Conservation (phyloP, 2,113 vertebrate genomes). For the Myodes glareolus region DNA sequence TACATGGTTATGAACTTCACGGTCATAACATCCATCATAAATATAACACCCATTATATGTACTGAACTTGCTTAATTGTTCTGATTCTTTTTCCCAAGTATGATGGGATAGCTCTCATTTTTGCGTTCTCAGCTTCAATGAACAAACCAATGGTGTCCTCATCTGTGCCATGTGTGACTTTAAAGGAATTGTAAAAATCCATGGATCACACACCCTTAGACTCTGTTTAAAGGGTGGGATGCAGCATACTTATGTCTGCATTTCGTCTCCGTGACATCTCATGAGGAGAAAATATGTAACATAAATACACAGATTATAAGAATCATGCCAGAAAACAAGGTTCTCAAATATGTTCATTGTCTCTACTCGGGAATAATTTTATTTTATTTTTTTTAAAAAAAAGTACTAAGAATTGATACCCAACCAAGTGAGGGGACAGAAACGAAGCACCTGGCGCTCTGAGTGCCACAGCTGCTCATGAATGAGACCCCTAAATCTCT, state of each 20-base stretch:
- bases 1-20: background rate
- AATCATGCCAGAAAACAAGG: background rate
- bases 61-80: slow-evolving; percentile 36
- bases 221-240: background rate
- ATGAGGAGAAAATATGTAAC: slow-evolving; percentile 19
- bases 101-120: background rate
- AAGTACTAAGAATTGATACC: background rate
- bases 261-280: slow-evolving; percentile 31
- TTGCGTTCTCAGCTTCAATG: slow-evolving; percentile 8
- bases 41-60: background rate
- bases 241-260: background rate
- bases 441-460: background rate
- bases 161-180: background rate
- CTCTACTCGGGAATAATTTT: slow-evolving; percentile 32
- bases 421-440: background rate
- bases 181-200: slow-evolving; percentile 52
- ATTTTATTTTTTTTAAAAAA: background rate
- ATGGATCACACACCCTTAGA: background rate
- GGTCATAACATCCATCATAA: slow-evolving; percentile 1
- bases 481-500: background rate
- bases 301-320: background rate
- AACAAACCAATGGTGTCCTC: slow-evolving; percentile 13
- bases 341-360: slow-evolving; percentile 17
- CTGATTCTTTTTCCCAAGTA: background rate
- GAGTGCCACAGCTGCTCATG: background rate